A percentile compares a stretch with the other conserved stretches of the same genome.
Conservation (phyloP, 2,113 vertebrate species). For the Corythaixoides concolor region DNA sequence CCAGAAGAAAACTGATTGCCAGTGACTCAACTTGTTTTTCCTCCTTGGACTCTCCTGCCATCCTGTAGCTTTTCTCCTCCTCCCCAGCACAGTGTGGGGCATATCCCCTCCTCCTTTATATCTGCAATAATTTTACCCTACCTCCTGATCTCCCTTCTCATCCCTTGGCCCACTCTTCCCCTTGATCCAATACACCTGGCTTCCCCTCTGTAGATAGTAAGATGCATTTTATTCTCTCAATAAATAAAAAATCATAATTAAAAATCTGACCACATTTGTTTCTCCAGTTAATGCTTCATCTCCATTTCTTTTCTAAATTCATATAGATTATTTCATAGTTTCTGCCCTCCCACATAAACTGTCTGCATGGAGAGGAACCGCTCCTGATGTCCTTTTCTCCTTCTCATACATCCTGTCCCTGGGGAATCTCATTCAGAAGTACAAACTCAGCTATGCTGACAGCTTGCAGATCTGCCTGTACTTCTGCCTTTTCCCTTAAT, state of each 20-base stretch:
- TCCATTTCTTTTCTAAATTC: not conserved
- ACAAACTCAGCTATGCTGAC: not conserved
- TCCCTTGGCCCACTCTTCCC: not conserved
- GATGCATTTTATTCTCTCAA: not conserved
- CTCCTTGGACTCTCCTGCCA: not conserved
- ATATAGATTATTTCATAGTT: not conserved
- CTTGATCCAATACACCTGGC: not conserved
- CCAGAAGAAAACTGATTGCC: not conserved
- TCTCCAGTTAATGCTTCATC: not conserved
- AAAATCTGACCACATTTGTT: not conserved
- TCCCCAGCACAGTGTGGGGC: not conserved
- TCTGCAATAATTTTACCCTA: not conserved
- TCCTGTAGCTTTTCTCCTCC: not conserved
- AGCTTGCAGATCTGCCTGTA: not conserved
- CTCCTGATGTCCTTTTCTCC: not conserved
- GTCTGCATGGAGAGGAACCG: not conserved
- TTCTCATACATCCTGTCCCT: not conserved
- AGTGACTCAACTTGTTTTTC: not conserved
- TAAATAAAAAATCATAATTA: not conserved
- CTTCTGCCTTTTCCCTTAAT: not conserved
- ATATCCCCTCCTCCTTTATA: not conserved
- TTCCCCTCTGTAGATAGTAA: accelerated
- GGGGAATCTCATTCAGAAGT: not conserved
- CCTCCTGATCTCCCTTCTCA: not conserved
- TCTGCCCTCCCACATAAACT: not conserved